A percentile compares a stretch with the other conserved stretches of the same genome.
Conservation (phyloP, 1,140 invertebrate genomes). For the Caenorhabditis tropicalis region DNA sequence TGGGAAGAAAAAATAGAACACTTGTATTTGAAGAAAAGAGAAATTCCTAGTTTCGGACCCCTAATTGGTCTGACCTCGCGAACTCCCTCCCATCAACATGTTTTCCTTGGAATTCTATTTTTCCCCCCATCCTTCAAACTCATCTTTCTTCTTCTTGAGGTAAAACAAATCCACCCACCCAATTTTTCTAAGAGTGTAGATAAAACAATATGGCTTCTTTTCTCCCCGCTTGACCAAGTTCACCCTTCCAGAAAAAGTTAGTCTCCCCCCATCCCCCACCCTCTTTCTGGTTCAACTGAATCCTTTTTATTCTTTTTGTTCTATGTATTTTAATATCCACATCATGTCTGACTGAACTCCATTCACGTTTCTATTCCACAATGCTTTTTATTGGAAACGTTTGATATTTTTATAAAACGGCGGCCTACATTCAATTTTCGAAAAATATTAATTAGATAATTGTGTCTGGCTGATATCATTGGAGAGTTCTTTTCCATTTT, state of each 20-base stretch:
- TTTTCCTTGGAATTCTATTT: too few species aligned
- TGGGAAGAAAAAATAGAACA: too few species aligned
- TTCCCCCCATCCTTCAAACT: too few species aligned
- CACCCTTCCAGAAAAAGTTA: not conserved
- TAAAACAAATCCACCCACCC: not conserved
- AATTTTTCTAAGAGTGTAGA: too few species aligned
- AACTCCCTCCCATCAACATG: not conserved
- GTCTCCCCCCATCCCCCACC: not conserved
- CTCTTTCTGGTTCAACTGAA: not conserved
- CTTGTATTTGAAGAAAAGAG: too few species aligned
- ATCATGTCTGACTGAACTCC: not conserved
- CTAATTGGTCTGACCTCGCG: not conserved
- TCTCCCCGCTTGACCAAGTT: not conserved
- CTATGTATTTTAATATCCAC: not conserved
- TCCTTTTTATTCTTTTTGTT: not conserved
- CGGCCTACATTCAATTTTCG: not conserved
- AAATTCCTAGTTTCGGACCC: not conserved
- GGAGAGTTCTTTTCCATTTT: constrained; percentile 4
- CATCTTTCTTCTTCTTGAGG: too few species aligned
- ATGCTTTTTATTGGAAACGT: not conserved
- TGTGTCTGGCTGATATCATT: constrained; percentile 8
- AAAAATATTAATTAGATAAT: not conserved
- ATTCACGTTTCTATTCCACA: too few species aligned
- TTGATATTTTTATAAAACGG: not conserved
- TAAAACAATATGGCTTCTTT: not conserved